These are phyloP conservation scores for Trissolcus japonicus DNA, from an alignment of 2,888 invertebrate genomes.

Conservation along the genomic window DNA sequence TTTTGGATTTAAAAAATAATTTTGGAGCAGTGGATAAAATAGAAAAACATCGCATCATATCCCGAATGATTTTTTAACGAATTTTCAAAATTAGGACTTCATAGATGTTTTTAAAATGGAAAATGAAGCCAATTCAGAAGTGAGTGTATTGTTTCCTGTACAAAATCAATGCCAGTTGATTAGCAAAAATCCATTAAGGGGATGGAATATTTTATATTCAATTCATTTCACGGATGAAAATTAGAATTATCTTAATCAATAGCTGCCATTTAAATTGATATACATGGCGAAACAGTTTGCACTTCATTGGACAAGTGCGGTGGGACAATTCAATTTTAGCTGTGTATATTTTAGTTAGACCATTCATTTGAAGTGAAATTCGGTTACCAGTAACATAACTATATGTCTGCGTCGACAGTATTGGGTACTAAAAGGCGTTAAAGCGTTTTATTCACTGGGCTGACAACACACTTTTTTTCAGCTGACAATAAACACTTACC, in stretches of 20 bases:
- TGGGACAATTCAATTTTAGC: conserved; percentile 16
- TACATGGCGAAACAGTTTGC: conserved; percentile 2
- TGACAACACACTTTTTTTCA: conserved; percentile 11
- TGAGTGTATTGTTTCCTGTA: no score
- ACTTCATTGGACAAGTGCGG: conserved; percentile 13
- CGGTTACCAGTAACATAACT: conserved; percentile 26
- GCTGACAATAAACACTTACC: conserved; percentile 1
- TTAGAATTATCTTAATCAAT: conserved; percentile 2
- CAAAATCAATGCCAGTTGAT: no score
- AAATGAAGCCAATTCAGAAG: no score
- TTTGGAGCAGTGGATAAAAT: no score
- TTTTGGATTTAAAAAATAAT: no score
- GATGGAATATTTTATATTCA: not conserved
- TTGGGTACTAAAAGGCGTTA: conserved; percentile 25
- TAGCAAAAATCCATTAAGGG: not conserved
- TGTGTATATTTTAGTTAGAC: conserved; percentile 14
- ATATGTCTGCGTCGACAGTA: conserved; percentile 26
- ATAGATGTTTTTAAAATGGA: no score
- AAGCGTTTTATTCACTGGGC: conserved; percentile 8
- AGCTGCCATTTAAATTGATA: conserved; percentile 4
- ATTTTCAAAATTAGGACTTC: no score
- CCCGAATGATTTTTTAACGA: no score
- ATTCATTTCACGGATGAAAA: not conserved
- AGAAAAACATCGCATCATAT: no score
- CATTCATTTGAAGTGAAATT: conserved; percentile 10